Conservation (phyloP, 2,888 invertebrate species). For the Cetonia aurata region DNA sequence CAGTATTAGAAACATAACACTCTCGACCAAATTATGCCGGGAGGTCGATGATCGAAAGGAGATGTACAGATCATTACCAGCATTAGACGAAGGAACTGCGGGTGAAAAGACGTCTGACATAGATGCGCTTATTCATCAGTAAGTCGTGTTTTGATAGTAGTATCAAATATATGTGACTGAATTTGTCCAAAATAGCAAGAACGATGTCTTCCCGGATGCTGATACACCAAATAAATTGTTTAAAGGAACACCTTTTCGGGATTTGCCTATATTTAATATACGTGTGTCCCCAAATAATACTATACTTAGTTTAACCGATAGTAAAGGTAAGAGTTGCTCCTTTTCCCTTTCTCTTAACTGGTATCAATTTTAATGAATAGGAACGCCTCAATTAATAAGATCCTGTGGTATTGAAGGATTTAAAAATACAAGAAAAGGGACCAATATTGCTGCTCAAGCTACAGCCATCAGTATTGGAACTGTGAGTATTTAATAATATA, state of each 20-base stretch:
- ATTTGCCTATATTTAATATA: constrained; percentile 87
- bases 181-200: constrained; percentile 70
- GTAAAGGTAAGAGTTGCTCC: constrained; percentile 69
- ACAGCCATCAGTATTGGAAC: constrained; percentile 85
- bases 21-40: constrained; percentile 49
- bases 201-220: constrained; percentile 79
- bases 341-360: not conserved
- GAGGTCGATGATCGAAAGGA: constrained; percentile 69
- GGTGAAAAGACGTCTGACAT: constrained; percentile 82
- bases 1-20: constrained; percentile 43
- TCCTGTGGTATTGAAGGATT: constrained; percentile 94
- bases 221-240: constrained; percentile 80
- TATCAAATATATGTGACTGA: not conserved
- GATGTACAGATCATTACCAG: constrained; percentile 70
- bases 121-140: constrained; percentile 75
- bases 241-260: constrained; percentile 81
- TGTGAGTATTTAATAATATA: constrained; percentile 69
- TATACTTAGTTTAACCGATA: constrained; percentile 81
- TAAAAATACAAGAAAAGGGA: constrained; percentile 94
- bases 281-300: constrained; percentile 91
- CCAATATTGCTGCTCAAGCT: constrained; percentile 96
- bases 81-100: constrained; percentile 80
- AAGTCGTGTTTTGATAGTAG: constrained; percentile 57
- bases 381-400: constrained; percentile 72
- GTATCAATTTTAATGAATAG: constrained; percentile 60